phyloP scores from a whole-genome alignment of 1,140 invertebrate genomes.

The Campoletis sonorensis region DNA sequence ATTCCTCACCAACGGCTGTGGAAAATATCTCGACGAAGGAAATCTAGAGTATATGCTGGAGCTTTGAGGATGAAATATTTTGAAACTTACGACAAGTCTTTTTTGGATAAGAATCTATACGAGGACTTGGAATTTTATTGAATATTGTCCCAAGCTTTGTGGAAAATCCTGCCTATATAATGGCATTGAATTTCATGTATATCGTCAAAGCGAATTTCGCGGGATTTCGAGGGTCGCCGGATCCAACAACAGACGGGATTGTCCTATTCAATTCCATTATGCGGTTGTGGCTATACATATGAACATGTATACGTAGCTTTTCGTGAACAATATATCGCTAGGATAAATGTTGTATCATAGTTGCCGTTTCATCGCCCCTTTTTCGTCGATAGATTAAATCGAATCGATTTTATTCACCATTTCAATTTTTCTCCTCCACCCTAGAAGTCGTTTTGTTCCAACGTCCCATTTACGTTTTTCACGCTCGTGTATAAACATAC shows the following conservation, averaged over 20 bases:
- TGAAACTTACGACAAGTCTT: too few relatives aligned
- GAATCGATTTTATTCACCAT: background rate
- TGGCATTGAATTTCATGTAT: constrained; percentile 3
- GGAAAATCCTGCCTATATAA: too few relatives aligned
- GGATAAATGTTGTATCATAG: constrained; percentile 3
- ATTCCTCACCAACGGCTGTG: too few relatives aligned
- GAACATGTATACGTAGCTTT: background rate
- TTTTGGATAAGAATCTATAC: background rate
- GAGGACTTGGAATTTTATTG: background rate
- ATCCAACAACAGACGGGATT: constrained; percentile 33
- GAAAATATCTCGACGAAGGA: too few relatives aligned
- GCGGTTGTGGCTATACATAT: constrained; percentile 23
- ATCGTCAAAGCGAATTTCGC: constrained; percentile 22
- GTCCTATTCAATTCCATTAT: constrained; percentile 51
- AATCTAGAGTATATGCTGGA: too few relatives aligned
- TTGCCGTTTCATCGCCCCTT: constrained; percentile 28
- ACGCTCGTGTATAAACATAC: background rate
- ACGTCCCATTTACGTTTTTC: background rate
- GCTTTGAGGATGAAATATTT: too few relatives aligned
- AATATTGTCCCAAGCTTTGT: too few relatives aligned
- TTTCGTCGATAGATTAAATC: background rate
- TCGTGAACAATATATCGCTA: constrained; percentile 25
- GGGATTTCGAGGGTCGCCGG: constrained; percentile 26
- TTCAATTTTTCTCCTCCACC: constrained; percentile 10
- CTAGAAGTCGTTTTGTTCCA: background rate